Base-by-base conservation (phyloP, 2,113 vertebrate genomes). In the Circaetus cinerascens region DNA sequence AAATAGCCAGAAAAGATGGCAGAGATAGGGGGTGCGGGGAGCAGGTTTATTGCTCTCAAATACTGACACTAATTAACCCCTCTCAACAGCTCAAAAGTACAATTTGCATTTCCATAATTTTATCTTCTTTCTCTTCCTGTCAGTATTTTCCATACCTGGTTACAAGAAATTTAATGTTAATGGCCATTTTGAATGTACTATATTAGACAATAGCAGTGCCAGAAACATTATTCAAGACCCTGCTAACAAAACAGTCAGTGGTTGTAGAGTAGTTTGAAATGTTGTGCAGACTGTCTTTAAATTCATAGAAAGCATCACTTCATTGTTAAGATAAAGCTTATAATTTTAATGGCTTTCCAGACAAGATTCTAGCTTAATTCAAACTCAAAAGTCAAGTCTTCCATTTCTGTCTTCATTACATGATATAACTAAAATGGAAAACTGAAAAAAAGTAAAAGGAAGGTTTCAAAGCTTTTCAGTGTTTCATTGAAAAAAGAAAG, bases 11-110 rank as follows among this genome's bases (percentile, higher is more conserved):
- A 90, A 94, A 57, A 53, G 10, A 15, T 21, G 5, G 25, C 25
- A 43, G 12, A 74, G 21, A 48, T 0, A 25, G 2, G 13, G 4
- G 10, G 3, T 55, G 16, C 7, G 60, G 15, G 19, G 10, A 1
- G 1, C 13, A 13, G 45, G 21, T 22, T 72, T 83, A 21, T n/a
- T 62, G 19, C 7, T 79, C 10, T 73, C 57, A 69, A 51, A 38
- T 26, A 60, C 15, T 36, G 13, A 27, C 17, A 50, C 13, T 18
- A 36, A 32, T 53, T 63, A 55, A 74, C 30, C 88, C 34, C 27
- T 36, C 9, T 13, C 15, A 36, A 71, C 1, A 59, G 23, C 43
- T 63, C 20, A 55, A 78, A 67, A n/a, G 23, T 41, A 41, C 7
- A 27, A 59, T 43, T 80, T 71, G 6, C 16, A 82, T 81, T 86